Evolutionary conservation across 2,888 invertebrate genomes (phyloP), one percentile per base, ranked within the genome.

Genomic region (Eupithecia exiguata): DNA sequence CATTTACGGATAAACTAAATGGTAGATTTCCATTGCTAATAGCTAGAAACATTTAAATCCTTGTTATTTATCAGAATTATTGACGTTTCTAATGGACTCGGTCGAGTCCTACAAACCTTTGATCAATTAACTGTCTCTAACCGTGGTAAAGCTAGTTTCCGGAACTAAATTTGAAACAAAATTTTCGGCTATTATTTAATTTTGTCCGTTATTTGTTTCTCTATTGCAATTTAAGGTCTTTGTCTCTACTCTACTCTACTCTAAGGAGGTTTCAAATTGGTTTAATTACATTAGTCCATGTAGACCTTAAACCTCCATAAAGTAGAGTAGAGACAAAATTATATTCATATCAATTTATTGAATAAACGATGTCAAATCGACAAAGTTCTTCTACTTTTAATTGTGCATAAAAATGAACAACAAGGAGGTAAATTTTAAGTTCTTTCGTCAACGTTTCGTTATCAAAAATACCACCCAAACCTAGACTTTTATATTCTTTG

Each of bases 1-100:
- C 84, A 83, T 86, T 80, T 79, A 77, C 72, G 74, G 77, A 76
- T 75, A 72, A 74, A 58, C 69, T 68, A 77, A 72, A 63, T 74
- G 21, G 69, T 72, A 40, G 69, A 80, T 77, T 79, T 77, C 78
- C 78, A 74, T 75, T 70, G 75, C 75, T 80, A 79, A 79, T 76
- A 66, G 74, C 43, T 61, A 63, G 10, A 70, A 58, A 68, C 72
- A 76, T 74, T 80, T 71, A 74, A 76, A 76, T 73, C 53, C 46
- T 74, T 77, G 69, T 49, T 68, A 43, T 67, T 73, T 73, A 78
- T 70, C 69, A 7, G 12, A 35, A 58, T 58, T 70, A 68, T 72
- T 21, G 69, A 72, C 72, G 75, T 63, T 25, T 35, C 2, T 72
- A 72, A 70, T 75, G 74, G 53, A 43, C 49, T 43, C 67, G 14